Conservation (phyloP, 1,140 invertebrate species). For the Lineus longissimus region DNA sequence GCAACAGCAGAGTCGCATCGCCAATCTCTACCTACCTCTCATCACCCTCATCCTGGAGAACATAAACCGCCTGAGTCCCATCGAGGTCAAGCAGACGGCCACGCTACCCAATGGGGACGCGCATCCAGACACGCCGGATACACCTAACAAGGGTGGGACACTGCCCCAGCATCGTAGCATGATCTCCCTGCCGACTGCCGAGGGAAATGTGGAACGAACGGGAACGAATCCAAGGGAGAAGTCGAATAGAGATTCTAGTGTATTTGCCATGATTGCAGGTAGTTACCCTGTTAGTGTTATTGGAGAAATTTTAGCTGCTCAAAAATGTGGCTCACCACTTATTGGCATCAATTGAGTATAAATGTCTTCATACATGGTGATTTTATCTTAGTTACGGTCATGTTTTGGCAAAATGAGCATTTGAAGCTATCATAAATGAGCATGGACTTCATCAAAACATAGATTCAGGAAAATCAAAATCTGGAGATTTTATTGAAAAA, state of each 20-base stretch:
- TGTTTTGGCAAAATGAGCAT: too few relatives aligned
- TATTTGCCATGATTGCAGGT: constrained; percentile 9
- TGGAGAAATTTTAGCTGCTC: too few relatives aligned
- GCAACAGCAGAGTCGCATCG: constrained; percentile 79
- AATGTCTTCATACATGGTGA: too few relatives aligned
- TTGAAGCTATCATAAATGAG: too few relatives aligned
- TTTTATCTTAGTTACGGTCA: too few relatives aligned
- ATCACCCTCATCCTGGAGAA: constrained; percentile 81
- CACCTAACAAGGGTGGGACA: neutral
- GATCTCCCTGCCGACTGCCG: neutral
- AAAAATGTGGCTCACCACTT: too few relatives aligned
- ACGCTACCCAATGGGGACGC: constrained; percentile 18
- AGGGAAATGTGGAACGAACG: neutral
- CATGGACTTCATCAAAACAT: too few relatives aligned
- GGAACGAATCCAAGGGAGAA: constrained; percentile 4
- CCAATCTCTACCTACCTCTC: constrained; percentile 85
- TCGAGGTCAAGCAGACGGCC: neutral
- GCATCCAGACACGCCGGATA: constrained; percentile 11
- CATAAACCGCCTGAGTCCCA: constrained; percentile 57
- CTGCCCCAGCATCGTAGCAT: neutral
- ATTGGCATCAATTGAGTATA: too few relatives aligned
- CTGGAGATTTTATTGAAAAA: too few relatives aligned
- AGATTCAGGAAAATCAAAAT: too few relatives aligned
- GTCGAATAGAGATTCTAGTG: constrained; percentile 5
- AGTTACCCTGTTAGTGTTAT: neutral